Percentiles rank a stretch among this genome's conserved stretches.
These are phyloP conservation scores for Euura lappo DNA, from an alignment of 1,140 invertebrate species.

Conservation along the genomic window DNA sequence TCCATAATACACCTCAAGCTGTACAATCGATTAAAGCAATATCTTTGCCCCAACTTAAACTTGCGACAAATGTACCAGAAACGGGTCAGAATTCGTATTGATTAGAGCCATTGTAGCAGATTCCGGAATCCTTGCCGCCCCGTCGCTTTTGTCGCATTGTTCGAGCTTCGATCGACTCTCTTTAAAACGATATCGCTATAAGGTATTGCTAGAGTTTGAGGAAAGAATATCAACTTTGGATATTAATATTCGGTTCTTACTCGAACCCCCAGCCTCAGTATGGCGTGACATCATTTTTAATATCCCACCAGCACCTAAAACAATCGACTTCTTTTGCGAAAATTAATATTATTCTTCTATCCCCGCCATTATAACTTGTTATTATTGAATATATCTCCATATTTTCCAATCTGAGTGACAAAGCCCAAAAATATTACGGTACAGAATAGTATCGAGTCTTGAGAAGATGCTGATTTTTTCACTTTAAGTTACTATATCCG, in stretches of 20 bases:
- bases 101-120: conserved; percentile 4
- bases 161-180: background rate
- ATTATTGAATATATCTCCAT: no score
- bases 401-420: no score
- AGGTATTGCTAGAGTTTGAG: background rate
- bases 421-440: no score
- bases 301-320: background rate
- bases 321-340: background rate
- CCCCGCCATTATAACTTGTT: no score
- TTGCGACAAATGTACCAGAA: background rate
- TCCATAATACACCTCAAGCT: background rate
- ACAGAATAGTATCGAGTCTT: no score
- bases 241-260: conserved; percentile 7
- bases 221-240: conserved; percentile 4
- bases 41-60: background rate
- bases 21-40: conserved; percentile 1
- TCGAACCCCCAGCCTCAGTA: background rate
- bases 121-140: background rate
- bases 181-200: background rate
- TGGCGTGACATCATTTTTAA: conserved; percentile 7
- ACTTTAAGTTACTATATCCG: no score
- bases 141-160: background rate
- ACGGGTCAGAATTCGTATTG: background rate
- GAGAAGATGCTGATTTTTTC: no score
- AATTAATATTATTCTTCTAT: background rate